Conservation (phyloP, 2,888 invertebrate species). For the Galerucella nymphaeae region DNA sequence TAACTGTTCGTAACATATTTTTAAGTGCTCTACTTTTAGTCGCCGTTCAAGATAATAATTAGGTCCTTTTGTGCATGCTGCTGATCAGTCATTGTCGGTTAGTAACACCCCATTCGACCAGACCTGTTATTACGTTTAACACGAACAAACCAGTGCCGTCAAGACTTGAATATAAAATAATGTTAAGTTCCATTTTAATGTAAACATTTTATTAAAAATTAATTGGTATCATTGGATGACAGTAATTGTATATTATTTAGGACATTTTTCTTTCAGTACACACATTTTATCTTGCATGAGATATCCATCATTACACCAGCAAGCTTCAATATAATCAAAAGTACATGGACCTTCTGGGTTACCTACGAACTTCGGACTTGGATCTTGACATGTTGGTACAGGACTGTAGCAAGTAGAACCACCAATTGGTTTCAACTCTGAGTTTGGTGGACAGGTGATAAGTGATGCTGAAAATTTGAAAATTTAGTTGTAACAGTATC, state of each 20-base stretch:
- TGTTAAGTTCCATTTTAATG: too few relatives aligned
- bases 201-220: too few relatives aligned
- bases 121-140: slow-evolving; percentile 16
- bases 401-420: background rate
- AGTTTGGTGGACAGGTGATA: background rate
- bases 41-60: slow-evolving; percentile 27
- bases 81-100: slow-evolving; percentile 26
- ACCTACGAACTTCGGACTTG: background rate
- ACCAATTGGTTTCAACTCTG: background rate
- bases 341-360: background rate
- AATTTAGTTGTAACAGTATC: too few relatives aligned
- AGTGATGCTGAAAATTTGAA: background rate
- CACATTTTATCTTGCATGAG: background rate
- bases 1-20: slow-evolving; percentile 1
- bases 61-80: slow-evolving; percentile 8
- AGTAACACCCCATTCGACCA: slow-evolving; percentile 19
- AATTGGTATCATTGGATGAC: too few relatives aligned
- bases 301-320: background rate
- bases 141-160: slow-evolving; percentile 13
- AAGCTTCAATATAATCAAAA: background rate
- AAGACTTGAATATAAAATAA: background rate
- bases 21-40: slow-evolving; percentile 10
- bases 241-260: background rate
- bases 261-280: background rate
- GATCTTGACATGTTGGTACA: slow-evolving; percentile 1